Evolutionary conservation across 2,888 invertebrate species (phyloP).

Genomic region (Brenthis ino): DNA sequence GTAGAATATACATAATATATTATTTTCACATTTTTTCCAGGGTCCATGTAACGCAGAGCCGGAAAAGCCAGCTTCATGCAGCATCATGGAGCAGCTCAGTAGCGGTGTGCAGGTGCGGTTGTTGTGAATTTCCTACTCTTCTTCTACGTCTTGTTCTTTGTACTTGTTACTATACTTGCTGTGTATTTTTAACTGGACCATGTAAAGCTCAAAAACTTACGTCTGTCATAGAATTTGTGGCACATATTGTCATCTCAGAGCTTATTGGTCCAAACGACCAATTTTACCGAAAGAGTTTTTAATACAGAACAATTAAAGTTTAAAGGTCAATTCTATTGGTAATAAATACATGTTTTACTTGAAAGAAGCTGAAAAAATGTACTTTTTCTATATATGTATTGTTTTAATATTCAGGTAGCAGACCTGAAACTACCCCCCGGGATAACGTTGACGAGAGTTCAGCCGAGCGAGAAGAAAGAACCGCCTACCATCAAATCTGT

Average conservation of each 20-base stretch:
- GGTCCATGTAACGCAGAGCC: constrained; percentile 48
- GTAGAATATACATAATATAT: not conserved
- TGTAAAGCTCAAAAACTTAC: too few relatives aligned
- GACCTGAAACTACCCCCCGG: constrained; percentile 88
- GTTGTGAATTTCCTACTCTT: not conserved
- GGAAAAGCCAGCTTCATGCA: constrained; percentile 66
- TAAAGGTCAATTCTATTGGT: too few relatives aligned
- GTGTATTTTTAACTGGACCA: too few relatives aligned
- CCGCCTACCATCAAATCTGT: constrained; percentile 67
- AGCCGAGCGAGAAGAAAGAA: constrained; percentile 75
- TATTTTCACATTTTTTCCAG: constrained; percentile 9
- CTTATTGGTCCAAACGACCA: too few relatives aligned
- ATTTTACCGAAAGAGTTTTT: too few relatives aligned
- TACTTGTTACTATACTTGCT: too few relatives aligned
- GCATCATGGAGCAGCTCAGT: constrained; percentile 78
- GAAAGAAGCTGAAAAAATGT: too few relatives aligned
- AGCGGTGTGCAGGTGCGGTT: constrained; percentile 70
- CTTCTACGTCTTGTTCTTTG: not conserved
- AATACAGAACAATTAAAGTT: too few relatives aligned
- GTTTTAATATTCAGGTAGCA: constrained; percentile 70
- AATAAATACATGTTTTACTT: too few relatives aligned
- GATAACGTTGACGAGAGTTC: constrained; percentile 89
- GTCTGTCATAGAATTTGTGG: too few relatives aligned
- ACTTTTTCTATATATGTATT: not conserved
- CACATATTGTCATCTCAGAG: too few relatives aligned